A percentile compares a stretch with the other conserved stretches of the same genome.
Conservation (phyloP, 2,797 vertebrate genomes). For the Lepilemur ruficaudatus region DNA sequence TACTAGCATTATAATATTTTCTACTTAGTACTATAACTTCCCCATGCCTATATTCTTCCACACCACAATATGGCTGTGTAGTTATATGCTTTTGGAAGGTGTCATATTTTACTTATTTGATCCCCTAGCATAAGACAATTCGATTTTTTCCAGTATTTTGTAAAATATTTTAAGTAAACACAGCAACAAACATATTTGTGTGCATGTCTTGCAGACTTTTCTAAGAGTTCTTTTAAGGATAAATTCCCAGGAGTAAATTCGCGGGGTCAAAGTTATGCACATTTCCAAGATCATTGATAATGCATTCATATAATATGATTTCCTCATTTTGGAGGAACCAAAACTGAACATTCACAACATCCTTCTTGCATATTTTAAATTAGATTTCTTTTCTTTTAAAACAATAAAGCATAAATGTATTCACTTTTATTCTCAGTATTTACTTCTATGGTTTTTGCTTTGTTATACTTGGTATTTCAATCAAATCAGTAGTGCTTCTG, state of each 20-base stretch:
- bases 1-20: neutral
- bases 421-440: conserved; percentile 43
- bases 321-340: neutral
- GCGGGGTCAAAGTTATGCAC: neutral
- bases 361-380: neutral
- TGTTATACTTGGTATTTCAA: conserved; percentile 27
- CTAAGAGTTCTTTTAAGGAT: neutral
- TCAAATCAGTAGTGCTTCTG: conserved; percentile 32
- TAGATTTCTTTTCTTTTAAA: conserved; percentile 32
- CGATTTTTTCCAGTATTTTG: neutral
- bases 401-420: neutral
- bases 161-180: neutral
- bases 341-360: neutral
- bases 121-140: neutral
- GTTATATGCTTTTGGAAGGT: neutral
- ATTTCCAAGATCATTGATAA: neutral
- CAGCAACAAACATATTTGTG: neutral
- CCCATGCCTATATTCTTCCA: neutral
- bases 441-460: conserved; percentile 37
- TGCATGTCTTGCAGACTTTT: neutral
- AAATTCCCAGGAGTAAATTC: neutral
- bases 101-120: neutral
- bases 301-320: neutral
- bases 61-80: neutral
- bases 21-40: neutral